Evolutionary conservation across 2,888 invertebrate genomes (phyloP), one percentile per base, ranked within the genome.

Genomic region (Caenorhabditis sulstoni): DNA sequence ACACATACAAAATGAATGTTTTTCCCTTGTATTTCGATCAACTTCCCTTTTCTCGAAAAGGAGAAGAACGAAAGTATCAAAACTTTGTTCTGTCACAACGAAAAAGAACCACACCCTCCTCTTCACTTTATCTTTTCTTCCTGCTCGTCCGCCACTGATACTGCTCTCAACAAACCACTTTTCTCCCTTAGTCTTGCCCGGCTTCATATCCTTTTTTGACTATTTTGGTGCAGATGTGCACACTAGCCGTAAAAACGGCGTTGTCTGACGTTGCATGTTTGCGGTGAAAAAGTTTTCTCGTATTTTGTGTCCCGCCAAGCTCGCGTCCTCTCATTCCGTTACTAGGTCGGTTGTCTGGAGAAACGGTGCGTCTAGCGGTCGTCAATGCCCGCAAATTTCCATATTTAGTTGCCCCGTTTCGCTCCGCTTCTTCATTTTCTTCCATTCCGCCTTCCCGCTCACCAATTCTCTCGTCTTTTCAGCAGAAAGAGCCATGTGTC

Each of bases 401-500:
- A 57, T 66, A 61, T 70, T 45, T 50, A 58, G 67, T 29, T 7
- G 29, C 39, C 22, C 16, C 11, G 11, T 39, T 18, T 12, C 8
- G 5, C 18, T 22, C n/a, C 12, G 44, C 35, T 57, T 20, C 45
- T 49, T 12, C 23, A 20, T 47, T 66, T 39, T 55, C 23, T 50
- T 16, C 5, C 50, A 9, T 37, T 12, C 1, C 35, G 1, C 37
- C 50, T 8, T 37, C 18, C 1, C 35, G 1, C 37, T 12, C 14
- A 9, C n/a, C 14, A 3, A 20, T 55, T 61, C 53, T 52, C 35
- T 53, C 9, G 22, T 47, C 39, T 37, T 62, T 35, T 12, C n/a
- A n/a, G n/a, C n/a, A n/a, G n/a, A n/a, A 50, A 49, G 47, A n/a
- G 52, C 14, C 12, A 81, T 81, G 82, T 84, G 84, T 65, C 66